Percentiles rank a stretch among this genome's conserved stretches.
These are phyloP conservation scores for Cladorhizidae sp. DNA, from an alignment of 37 sponge, comb jelly and placozoan species.

Conservation along the genomic window DNA sequence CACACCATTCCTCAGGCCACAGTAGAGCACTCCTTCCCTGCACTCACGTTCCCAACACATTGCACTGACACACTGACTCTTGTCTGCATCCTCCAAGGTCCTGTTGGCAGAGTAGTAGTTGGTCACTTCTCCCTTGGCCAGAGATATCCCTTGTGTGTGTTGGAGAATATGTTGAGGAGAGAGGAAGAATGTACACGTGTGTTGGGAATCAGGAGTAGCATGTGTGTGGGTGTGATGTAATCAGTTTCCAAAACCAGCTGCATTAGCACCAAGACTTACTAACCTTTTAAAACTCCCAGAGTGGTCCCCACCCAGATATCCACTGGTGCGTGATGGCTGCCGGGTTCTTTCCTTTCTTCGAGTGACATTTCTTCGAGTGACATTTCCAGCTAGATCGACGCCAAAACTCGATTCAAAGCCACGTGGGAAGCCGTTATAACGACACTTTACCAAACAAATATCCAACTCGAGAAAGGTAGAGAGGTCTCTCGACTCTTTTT, in stretches of 20 bases:
- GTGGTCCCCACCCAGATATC: slow-evolving; percentile 76
- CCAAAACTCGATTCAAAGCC: too few relatives aligned
- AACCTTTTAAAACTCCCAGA: slow-evolving; percentile 77
- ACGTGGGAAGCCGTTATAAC: too few relatives aligned
- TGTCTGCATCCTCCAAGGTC: slow-evolving; percentile 33
- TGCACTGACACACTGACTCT: slow-evolving; percentile 35
- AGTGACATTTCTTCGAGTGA: background rate
- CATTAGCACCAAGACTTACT: background rate
- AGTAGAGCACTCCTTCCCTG: slow-evolving; percentile 39
- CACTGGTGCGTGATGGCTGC: slow-evolving; percentile 1
- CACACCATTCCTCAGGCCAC: slow-evolving; percentile 40
- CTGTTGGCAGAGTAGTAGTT: slow-evolving; percentile 46
- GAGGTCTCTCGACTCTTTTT: too few relatives aligned
- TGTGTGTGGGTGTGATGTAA: background rate
- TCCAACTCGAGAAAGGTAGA: too few relatives aligned
- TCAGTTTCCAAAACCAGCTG: background rate
- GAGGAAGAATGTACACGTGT: background rate
- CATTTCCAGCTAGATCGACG: too few relatives aligned
- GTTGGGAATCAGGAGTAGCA: background rate
- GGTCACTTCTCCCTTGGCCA: slow-evolving; percentile 1
- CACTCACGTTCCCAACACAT: slow-evolving; percentile 72
- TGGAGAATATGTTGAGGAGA: too few relatives aligned
- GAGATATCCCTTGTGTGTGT: slow-evolving; percentile 34
- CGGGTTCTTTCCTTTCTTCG: background rate
- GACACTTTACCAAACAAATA: too few relatives aligned